Evolutionary conservation across 2,888 invertebrate species (phyloP), one percentile per base, ranked within the genome.

Genomic region (Schizotus pectinicornis): DNA sequence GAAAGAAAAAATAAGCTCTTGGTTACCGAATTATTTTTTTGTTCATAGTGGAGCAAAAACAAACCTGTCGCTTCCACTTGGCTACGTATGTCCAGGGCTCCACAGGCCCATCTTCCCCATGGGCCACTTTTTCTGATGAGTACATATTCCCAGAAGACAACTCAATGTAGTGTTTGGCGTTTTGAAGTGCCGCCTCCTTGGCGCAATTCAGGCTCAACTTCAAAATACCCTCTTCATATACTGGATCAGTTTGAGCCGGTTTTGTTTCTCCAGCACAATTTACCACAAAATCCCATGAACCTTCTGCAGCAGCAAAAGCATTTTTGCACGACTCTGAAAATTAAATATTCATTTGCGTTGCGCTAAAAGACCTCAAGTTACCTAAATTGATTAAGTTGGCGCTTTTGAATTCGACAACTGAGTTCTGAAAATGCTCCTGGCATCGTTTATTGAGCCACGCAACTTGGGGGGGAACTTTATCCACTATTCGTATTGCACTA

Each of bases 211-310:
- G 72, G 77, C 92, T 92, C 34, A 96, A 82, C 67, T 91, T 92
- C 58, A 87, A 84, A 64, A 95, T 91, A 8, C 96, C 95, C 78
- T 96, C 95, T 69, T 89, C 87, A 79, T 95, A 96, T 12, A 96
- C 92, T 1, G 92, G 89, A 77, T 95, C 94, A 7, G 90, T 90
- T 81, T 95, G 94, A 9, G 92, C 92, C 53, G 87, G 86, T 76
- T 94, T 90, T 2, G 95, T 95, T 81, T 96, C 96, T 1, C 92
- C 93, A 1, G 95, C 95, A 77, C 95, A 92, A 81, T 96, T 96
- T 59, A 94, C 87, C 42, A 93, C 92, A 75, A 88, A 86, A 71
- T 89, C 88, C 87, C 92, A 92, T 33, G 77, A 72, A 0, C 78
- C 79, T 0, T 83, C 84, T 47, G 85, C 84, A 60, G 84, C 83